A percentile compares a stretch with the other conserved stretches of the same genome.
These are phyloP conservation scores for Acanthaster planci DNA, from an alignment of 35 echinoderm and acorn worm genomes.

Conservation along the genomic window DNA sequence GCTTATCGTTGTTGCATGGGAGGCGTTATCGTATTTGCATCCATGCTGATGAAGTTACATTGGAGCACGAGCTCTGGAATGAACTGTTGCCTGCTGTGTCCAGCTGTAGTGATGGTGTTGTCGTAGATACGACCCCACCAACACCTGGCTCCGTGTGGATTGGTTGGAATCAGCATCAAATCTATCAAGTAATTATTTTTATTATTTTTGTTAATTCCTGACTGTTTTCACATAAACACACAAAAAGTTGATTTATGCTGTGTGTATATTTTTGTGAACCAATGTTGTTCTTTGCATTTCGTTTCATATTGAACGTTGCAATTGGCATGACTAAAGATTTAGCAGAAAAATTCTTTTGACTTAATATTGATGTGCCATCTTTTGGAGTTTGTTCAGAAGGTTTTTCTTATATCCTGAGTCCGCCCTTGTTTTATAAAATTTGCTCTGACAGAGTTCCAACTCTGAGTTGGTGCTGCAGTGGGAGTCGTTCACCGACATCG, in stretches of 20 bases:
- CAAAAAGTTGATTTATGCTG: no score
- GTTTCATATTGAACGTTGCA: no score
- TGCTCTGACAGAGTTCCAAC: slow-evolving; percentile 8
- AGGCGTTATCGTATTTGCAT: slow-evolving; percentile 34
- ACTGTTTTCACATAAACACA: no score
- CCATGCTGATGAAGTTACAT: slow-evolving; percentile 9
- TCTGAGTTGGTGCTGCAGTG: slow-evolving; percentile 30
- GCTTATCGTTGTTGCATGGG: slow-evolving; percentile 8
- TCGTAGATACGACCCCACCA: slow-evolving; percentile 45
- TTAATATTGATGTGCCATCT: no score
- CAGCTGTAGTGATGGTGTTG: slow-evolving; percentile 49
- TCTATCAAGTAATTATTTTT: slow-evolving; percentile 23
- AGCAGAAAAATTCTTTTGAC: no score
- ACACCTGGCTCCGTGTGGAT: slow-evolving; percentile 35
- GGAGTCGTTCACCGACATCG: slow-evolving; percentile 55
- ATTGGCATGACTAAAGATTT: no score
- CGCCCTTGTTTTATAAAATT: not conserved
- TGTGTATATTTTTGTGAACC: no score
- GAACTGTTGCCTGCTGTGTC: slow-evolving; percentile 28
- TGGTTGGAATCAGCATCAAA: not conserved
- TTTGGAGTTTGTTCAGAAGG: no score
- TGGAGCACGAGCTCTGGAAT: slow-evolving; percentile 13
- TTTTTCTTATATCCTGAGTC: no score
- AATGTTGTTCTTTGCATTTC: no score
- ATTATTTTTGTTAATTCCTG: no score